Evolutionary conservation across 2,113 vertebrate genomes (phyloP).

Genomic region (Rhegmatorhina hoffmannsi): DNA sequence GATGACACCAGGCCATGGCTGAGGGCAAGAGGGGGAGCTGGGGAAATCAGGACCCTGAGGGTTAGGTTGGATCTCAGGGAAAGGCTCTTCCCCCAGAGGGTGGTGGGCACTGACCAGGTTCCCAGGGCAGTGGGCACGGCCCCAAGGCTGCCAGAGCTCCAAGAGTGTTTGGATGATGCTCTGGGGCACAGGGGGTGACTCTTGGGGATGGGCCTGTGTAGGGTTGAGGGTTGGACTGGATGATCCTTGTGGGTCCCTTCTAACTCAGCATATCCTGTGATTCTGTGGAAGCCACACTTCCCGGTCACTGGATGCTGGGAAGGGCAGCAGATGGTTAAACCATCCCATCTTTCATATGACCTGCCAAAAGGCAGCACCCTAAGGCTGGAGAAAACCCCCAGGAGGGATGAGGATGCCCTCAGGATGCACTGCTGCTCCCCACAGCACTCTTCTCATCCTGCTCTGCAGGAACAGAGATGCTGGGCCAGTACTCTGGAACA

Average conservation of each 20-base stretch:
- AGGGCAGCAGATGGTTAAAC: neutral
- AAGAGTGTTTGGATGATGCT: too few species aligned
- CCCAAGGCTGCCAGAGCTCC: too few species aligned
- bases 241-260: neutral
- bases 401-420: rapidly evolving
- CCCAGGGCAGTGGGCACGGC: too few species aligned
- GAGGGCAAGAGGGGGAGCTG: neutral
- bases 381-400: neutral
- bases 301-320: rapidly evolving
- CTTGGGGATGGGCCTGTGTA: neutral
- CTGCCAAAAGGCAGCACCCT: rapidly evolving
- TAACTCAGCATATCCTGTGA: neutral
- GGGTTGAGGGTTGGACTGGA: neutral
- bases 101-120: too few species aligned
- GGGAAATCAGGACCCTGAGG: rapidly evolving
- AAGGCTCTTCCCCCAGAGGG: neutral
- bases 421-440: neutral
- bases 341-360: rapidly evolving
- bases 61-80: neutral
- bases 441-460: rapidly evolving
- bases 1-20: rapidly evolving
- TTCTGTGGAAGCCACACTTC: neutral
- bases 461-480: neutral
- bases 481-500: neutral
- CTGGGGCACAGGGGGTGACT: too few species aligned